phyloP scores from a whole-genome alignment of 2,113 vertebrate species.

The Camelus bactrianus region DNA sequence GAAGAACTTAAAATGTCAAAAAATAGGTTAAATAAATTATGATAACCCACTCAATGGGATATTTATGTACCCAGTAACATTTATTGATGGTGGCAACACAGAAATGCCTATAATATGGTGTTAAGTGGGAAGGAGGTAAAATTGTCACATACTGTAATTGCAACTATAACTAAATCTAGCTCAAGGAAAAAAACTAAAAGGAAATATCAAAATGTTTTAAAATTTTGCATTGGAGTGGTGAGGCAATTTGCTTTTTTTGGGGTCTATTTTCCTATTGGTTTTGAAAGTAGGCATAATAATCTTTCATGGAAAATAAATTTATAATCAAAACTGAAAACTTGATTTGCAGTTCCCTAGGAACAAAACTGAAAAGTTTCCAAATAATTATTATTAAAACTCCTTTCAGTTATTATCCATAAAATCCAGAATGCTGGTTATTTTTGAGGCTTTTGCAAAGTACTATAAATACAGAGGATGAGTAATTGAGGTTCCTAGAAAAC shows the following conservation, averaged over 20 bases:
- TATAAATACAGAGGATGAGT: neutral
- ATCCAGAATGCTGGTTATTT: neutral
- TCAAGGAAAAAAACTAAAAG: neutral
- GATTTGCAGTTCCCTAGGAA: neutral
- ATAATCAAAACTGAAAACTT: neutral
- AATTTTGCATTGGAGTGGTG: neutral
- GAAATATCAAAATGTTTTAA: conserved; percentile 27
- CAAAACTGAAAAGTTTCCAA: neutral
- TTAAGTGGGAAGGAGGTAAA: neutral
- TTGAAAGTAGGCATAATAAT: neutral
- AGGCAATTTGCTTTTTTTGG: neutral
- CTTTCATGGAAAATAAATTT: conserved; percentile 35
- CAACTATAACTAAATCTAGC: neutral
- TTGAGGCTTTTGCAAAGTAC: conserved; percentile 17
- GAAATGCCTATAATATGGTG: neutral
- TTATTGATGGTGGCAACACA: neutral
- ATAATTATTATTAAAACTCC: conserved; percentile 22
- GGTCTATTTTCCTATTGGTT: conserved; percentile 27
- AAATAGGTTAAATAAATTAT: neutral
- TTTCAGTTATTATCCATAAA: conserved; percentile 1
- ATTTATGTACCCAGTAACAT: neutral
- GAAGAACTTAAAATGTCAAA: neutral
- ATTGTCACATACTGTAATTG: neutral
- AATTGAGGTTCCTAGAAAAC: neutral
- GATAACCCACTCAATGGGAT: neutral